A percentile compares a stretch with the other conserved stretches of the same genome.
Conservation (phyloP, 2,113 vertebrate genomes). For the Serinus canaria region DNA sequence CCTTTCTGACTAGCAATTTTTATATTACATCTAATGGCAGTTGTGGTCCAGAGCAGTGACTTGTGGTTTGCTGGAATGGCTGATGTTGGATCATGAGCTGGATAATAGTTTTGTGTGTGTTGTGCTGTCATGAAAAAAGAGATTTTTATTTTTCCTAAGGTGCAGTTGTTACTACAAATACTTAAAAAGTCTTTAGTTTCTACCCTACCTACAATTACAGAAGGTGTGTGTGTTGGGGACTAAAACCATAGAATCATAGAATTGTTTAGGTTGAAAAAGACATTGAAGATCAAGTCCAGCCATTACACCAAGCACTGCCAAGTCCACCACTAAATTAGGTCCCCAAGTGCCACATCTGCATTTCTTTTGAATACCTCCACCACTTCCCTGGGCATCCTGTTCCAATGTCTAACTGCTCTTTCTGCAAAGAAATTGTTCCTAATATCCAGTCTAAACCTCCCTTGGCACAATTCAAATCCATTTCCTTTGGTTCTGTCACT, state of each 20-base stretch:
- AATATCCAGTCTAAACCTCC: neutral
- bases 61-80: neutral
- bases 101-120: neutral
- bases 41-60: neutral
- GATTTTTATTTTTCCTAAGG: neutral
- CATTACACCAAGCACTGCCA: neutral
- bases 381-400: neutral
- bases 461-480: accelerated
- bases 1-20: neutral
- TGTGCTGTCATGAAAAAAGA: neutral
- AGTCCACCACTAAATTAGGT: neutral
- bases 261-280: neutral
- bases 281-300: neutral
- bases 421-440: neutral
- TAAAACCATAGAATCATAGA: neutral
- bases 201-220: neutral
- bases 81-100: neutral
- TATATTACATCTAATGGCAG: neutral
- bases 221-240: neutral
- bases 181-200: neutral
- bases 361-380: neutral
- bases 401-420: neutral
- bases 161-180: neutral
- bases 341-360: neutral
- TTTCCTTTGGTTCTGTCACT: neutral